Base-by-base conservation (phyloP, 2,797 vertebrate species). In the Cirrhinus mrigala region DNA sequence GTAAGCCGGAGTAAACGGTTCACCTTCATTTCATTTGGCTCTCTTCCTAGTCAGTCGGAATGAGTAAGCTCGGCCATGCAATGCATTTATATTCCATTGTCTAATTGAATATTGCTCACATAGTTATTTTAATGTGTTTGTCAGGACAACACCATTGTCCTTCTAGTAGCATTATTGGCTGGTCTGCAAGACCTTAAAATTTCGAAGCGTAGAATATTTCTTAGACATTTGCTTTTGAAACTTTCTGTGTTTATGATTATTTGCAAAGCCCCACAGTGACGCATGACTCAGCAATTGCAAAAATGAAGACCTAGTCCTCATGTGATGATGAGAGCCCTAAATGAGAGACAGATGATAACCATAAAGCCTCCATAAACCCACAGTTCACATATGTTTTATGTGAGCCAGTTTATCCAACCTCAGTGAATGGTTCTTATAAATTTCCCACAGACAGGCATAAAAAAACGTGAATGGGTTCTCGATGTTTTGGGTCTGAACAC, bases 41-140 rank as follows among this genome's bases (percentile, higher is more conserved):
- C 56, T 79, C 14, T 27, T 79, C 40, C 15, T 62, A 20, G 68
- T 82, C 69, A 83, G 54, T 14, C 46, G n/a, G 22, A 40, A 82
- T 62, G 44, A 62, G 24, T n/a, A 48, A 74, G 44, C 40, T 60
- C 40, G n/a, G 12, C n/a, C n/a, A 73, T 62, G 80, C 24, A 66
- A 3, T 29, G 44, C 52, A 73, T 73, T 48, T 62, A 71, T 74
- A 73, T 22, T 37, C 37, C 56, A 46, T 44, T 44, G 37, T 15
- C 14, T 74, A 62, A 50, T 62, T 15, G 27, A 50, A 50, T 50
- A 50, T 29, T 50, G 20, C 56, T 50, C 56, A 74, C 24, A 11
- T 62, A n/a, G 24, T 82, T 81, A 33, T 18, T 70, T 71, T 81
- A 56, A 44, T 81, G n/a, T 78, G 33, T 78, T 78, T 60, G 66